A percentile compares a stretch with the other conserved stretches of the same genome.
These are phyloP conservation scores for Equus przewalskii DNA, from an alignment of 2,113 vertebrate genomes.

Conservation along the genomic window DNA sequence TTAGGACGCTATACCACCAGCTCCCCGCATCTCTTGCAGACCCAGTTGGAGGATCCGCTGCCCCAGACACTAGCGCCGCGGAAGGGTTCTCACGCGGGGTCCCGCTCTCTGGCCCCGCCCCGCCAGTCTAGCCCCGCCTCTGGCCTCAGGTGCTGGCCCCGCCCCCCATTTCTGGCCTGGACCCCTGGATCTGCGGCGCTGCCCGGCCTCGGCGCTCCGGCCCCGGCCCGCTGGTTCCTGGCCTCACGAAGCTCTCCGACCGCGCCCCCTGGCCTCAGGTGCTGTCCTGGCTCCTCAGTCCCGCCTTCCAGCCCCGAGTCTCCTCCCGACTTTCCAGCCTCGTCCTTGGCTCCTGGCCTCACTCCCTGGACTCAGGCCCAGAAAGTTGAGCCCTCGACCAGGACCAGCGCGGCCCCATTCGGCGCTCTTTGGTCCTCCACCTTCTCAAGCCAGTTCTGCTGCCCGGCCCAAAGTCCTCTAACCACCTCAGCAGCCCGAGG, in stretches of 20 bases:
- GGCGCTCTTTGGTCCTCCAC: not conserved
- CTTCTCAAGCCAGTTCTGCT: not conserved
- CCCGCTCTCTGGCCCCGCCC: not conserved
- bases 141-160: not conserved
- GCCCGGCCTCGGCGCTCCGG: not conserved
- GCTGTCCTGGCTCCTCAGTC: not conserved
- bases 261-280: not conserved
- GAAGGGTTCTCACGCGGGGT: not conserved
- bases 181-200: no score
- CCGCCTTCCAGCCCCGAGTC: not conserved
- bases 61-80: not conserved
- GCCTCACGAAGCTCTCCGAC: not conserved
- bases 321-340: not conserved
- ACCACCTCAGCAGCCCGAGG: not conserved
- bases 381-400: not conserved
- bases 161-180: not conserved
- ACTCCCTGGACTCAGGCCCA: not conserved
- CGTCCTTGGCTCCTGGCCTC: not conserved
- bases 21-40: not conserved
- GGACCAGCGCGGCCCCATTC: accelerated
- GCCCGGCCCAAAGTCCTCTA: not conserved
- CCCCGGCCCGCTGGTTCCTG: not conserved
- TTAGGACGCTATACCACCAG: not conserved
- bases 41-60: not conserved
- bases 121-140: not conserved